Percentiles rank a stretch among this genome's conserved stretches.
phyloP scores from a whole-genome alignment of 2,113 vertebrate genomes.

The Bos javanicus region DNA sequence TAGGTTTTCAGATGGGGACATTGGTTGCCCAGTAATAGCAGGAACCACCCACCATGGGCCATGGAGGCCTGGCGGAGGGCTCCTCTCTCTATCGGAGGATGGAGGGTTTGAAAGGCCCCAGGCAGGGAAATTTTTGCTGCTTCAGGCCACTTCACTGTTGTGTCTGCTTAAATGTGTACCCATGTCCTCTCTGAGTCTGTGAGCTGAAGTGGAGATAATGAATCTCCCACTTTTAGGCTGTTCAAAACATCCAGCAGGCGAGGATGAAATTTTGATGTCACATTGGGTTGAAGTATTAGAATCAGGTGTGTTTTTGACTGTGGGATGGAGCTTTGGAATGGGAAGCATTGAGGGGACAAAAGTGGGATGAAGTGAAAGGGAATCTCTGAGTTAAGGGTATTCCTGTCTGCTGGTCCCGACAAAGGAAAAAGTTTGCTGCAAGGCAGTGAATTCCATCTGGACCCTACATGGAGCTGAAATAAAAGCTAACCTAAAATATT shows the following conservation, averaged over 20 bases:
- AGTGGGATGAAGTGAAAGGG: neutral
- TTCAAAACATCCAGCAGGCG: fast-evolving
- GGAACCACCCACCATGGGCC: fast-evolving
- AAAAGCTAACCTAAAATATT: neutral
- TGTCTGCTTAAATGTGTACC: neutral
- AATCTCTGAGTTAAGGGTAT: fast-evolving
- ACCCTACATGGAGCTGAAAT: neutral
- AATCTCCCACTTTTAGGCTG: neutral
- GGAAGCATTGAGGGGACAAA: fast-evolving
- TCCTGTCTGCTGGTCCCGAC: neutral
- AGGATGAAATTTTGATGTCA: fast-evolving
- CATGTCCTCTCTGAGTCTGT: neutral
- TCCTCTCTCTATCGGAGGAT: neutral
- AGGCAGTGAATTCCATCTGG: fast-evolving
- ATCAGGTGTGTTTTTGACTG: no score
- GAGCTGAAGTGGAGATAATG: fast-evolving
- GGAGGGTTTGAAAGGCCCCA: no score
- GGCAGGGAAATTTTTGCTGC: fast-evolving
- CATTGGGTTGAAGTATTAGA: neutral
- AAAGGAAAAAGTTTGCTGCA: neutral
- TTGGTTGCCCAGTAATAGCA: fast-evolving
- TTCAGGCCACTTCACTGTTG: neutral
- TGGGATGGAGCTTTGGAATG: neutral
- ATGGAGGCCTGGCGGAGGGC: fast-evolving
- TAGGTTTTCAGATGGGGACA: neutral